Percentiles rank a stretch among this genome's conserved stretches.
These are phyloP conservation scores for Lepidocyrtoides sp. DNA, from an alignment of 2,888 invertebrate species.

Conservation along the genomic window DNA sequence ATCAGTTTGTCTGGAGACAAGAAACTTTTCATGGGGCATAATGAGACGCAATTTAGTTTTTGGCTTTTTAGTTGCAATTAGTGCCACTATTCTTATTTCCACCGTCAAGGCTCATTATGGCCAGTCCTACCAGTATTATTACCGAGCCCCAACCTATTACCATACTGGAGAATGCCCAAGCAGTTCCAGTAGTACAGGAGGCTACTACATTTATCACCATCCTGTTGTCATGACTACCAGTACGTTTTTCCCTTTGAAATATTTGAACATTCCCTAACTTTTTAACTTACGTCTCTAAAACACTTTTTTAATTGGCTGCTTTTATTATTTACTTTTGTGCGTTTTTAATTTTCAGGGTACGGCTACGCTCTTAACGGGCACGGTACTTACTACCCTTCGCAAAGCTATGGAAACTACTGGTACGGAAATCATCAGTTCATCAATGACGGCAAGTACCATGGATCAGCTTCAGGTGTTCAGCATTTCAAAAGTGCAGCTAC, in stretches of 20 bases:
- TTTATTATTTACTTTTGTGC: too few relatives aligned
- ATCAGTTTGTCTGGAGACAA: not conserved
- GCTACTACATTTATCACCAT: slow-evolving; percentile 19
- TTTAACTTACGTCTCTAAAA: too few relatives aligned
- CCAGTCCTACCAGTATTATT: not conserved
- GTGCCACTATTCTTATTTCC: not conserved
- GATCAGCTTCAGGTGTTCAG: not conserved
- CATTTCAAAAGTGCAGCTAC: not conserved
- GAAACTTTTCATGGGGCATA: not conserved
- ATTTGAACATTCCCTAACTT: too few relatives aligned
- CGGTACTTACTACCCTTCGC: not conserved
- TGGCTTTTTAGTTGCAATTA: not conserved
- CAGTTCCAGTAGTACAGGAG: not conserved
- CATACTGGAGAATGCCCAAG: not conserved
- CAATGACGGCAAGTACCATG: not conserved
- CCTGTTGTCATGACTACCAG: slow-evolving; percentile 1
- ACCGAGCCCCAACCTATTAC: slow-evolving; percentile 5
- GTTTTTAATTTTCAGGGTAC: too few relatives aligned
- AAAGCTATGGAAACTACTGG: slow-evolving; percentile 13
- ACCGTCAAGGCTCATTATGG: not conserved
- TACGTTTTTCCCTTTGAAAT: not conserved
- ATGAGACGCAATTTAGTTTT: not conserved
- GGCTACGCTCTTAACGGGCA: not conserved
- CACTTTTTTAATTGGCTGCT: too few relatives aligned
- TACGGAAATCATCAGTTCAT: not conserved